Conservation (phyloP, 2,888 invertebrate genomes). For the Conops quadrifasciatus region DNA sequence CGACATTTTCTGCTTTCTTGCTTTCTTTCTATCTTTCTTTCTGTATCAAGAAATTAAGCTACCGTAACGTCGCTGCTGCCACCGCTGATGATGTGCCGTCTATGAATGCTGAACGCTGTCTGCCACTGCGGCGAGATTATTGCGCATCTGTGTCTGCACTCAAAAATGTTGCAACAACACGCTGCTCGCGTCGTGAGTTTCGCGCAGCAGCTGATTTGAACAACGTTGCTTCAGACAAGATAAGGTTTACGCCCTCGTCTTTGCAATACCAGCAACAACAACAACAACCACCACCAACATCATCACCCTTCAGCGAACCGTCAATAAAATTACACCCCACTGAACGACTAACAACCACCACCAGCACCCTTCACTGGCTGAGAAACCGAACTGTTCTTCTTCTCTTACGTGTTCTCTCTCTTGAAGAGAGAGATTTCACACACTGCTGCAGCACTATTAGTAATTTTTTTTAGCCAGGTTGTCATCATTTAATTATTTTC, state of each 20-base stretch:
- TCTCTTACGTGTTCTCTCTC: too few species aligned
- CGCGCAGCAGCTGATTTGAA: background rate
- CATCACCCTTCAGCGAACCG: too few species aligned
- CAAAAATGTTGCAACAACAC: conserved; percentile 7
- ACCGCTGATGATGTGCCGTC: conserved; percentile 14
- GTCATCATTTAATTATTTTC: too few species aligned
- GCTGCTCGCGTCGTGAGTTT: background rate
- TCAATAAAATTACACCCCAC: too few species aligned
- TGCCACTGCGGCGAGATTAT: background rate
- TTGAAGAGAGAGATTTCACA: too few species aligned
- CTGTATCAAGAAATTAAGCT: background rate
- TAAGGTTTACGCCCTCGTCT: conserved; percentile 15
- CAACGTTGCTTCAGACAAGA: background rate
- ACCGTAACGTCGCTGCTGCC: conserved; percentile 15
- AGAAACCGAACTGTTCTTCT: too few species aligned
- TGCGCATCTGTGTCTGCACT: conserved; percentile 15
- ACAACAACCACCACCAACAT: too few species aligned
- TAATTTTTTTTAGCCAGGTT: too few species aligned
- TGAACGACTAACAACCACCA: too few species aligned
- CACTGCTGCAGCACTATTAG: too few species aligned
- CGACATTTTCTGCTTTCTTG: background rate
- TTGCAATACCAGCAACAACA: too few species aligned
- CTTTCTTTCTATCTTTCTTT: conserved; percentile 6
- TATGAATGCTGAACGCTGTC: conserved; percentile 14
- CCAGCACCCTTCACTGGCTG: too few species aligned